phyloP scores from a whole-genome alignment of 2,888 invertebrate genomes.

The Pammene aurita region DNA sequence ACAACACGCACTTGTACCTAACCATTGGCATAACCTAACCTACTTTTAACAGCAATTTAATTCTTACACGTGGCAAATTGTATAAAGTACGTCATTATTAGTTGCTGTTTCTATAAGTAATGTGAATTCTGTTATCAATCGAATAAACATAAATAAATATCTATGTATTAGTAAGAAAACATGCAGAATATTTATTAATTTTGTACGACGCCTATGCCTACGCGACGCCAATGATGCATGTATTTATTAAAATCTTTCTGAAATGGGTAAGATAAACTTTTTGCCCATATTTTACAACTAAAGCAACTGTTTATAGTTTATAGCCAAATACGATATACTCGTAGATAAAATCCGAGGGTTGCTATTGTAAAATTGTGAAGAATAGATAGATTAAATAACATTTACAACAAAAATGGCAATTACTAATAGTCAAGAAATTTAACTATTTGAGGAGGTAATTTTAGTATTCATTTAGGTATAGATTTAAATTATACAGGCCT shows the following conservation, averaged over 20 bases:
- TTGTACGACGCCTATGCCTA: too few relatives aligned
- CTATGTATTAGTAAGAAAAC: too few relatives aligned
- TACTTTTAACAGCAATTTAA: too few relatives aligned
- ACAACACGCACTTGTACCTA: too few relatives aligned
- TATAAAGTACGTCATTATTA: too few relatives aligned
- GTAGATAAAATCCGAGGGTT: slow-evolving; percentile 11
- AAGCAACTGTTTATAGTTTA: neutral
- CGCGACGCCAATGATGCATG: neutral
- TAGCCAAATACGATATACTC: neutral
- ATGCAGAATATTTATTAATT: too few relatives aligned
- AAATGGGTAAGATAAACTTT: slow-evolving; percentile 9
- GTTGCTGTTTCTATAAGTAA: too few relatives aligned
- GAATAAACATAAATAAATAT: too few relatives aligned
- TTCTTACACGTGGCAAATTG: too few relatives aligned
- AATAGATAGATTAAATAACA: slow-evolving; percentile 6
- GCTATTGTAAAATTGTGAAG: neutral
- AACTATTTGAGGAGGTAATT: neutral
- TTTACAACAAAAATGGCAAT: slow-evolving; percentile 5
- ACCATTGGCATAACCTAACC: too few relatives aligned
- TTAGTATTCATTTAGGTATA: neutral
- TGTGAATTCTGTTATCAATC: too few relatives aligned
- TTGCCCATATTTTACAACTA: neutral
- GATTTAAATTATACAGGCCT: neutral
- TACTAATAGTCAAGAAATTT: slow-evolving; percentile 13
- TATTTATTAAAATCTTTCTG: neutral